A percentile compares a stretch with the other conserved stretches of the same genome.
Evolutionary conservation across 2,888 invertebrate species (phyloP).

Genomic region (Hoplodrina ambigua): DNA sequence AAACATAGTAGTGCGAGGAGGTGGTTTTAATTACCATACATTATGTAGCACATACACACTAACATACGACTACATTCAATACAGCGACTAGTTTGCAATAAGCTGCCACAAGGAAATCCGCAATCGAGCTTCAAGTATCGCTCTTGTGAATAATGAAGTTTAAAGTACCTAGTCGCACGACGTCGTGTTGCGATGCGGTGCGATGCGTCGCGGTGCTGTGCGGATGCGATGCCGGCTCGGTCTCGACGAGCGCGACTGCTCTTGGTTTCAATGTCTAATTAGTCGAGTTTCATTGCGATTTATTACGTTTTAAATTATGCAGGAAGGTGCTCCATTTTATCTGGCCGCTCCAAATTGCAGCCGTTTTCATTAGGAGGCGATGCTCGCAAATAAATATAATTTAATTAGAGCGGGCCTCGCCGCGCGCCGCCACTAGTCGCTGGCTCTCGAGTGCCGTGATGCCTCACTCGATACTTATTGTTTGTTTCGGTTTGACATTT

Average conservation of each 20-base stretch:
- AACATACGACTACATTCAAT: not conserved
- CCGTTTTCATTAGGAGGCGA: constrained; percentile 78
- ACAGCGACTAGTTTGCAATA: constrained; percentile 32
- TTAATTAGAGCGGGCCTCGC: constrained; percentile 71
- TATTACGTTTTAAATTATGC: constrained; percentile 83
- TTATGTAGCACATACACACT: constrained; percentile 17
- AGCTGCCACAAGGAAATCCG: constrained; percentile 26
- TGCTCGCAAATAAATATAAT: constrained; percentile 79
- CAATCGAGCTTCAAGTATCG: constrained; percentile 36
- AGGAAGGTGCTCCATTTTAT: constrained; percentile 74
- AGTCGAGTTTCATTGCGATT: constrained; percentile 79
- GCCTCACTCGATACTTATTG: constrained; percentile 12
- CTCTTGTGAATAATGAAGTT: constrained; percentile 59
- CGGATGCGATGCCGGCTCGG: not conserved
- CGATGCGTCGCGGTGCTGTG: not conserved
- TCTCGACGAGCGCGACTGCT: constrained; percentile 15
- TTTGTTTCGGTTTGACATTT: constrained; percentile 32
- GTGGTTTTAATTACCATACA: constrained; percentile 41
- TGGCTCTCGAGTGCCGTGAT: not conserved
- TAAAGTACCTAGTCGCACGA: not conserved
- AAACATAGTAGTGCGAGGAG: constrained; percentile 10
- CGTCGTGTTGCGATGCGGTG: not conserved
- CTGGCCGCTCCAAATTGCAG: constrained; percentile 71
- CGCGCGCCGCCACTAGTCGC: constrained; percentile 34
- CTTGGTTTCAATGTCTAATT: constrained; percentile 78